Percentiles rank a stretch among this genome's conserved stretches.
phyloP scores from a whole-genome alignment of 2,888 invertebrate species.

The Volucella inflata region DNA sequence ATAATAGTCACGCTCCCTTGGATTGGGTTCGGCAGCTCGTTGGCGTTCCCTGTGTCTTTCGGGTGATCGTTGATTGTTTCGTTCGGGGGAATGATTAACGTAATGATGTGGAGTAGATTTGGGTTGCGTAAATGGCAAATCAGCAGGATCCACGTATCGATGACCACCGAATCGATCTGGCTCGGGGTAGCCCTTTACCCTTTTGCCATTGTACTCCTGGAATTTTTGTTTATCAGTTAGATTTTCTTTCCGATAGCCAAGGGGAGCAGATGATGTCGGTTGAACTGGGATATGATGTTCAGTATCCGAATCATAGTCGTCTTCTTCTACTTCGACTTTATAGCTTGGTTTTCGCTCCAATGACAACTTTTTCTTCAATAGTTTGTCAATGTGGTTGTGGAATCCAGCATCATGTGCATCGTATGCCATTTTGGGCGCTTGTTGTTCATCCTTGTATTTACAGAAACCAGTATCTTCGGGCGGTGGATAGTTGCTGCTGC shows the following conservation, averaged over 20 bases:
- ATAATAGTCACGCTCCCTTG: slow-evolving; percentile 77
- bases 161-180: slow-evolving; percentile 81
- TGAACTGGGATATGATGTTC: slow-evolving; percentile 77
- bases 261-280: slow-evolving; percentile 51
- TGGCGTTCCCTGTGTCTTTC: slow-evolving; percentile 77
- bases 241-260: slow-evolving; percentile 81
- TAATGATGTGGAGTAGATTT: slow-evolving; percentile 76
- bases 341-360: slow-evolving; percentile 72
- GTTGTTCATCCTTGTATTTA: slow-evolving; percentile 70
- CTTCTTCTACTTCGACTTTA: slow-evolving; percentile 78
- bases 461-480: slow-evolving; percentile 68
- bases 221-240: slow-evolving; percentile 83
- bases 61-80: slow-evolving; percentile 59
- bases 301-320: slow-evolving; percentile 81
- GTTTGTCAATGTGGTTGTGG: slow-evolving; percentile 81
- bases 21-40: slow-evolving; percentile 45
- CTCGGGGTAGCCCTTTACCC: slow-evolving; percentile 80
- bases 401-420: slow-evolving; percentile 80
- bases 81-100: slow-evolving; percentile 73
- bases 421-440: slow-evolving; percentile 63
- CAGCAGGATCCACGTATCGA: slow-evolving; percentile 82
- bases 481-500: slow-evolving; percentile 72
- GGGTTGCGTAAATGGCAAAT: slow-evolving; percentile 80
- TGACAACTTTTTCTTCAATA: slow-evolving; percentile 81
- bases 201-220: slow-evolving; percentile 81